Conservation (phyloP, 2,888 invertebrate species). For the Parnassius smintheus region DNA sequence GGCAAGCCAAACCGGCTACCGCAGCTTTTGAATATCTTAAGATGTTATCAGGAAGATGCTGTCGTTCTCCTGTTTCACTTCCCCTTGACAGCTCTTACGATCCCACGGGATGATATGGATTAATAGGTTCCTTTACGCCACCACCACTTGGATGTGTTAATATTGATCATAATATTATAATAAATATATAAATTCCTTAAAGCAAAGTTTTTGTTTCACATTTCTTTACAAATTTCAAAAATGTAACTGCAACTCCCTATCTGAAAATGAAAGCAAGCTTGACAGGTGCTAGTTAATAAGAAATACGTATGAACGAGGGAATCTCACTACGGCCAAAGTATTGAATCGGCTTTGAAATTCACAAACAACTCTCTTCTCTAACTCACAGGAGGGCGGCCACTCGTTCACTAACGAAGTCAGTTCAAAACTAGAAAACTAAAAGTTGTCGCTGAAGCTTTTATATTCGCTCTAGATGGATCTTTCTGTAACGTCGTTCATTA, state of each 20-base stretch:
- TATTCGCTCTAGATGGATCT: background rate
- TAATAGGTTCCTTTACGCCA: too few relatives aligned
- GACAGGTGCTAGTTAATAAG: slow-evolving; percentile 2
- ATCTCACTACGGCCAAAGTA: background rate
- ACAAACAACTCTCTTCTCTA: slow-evolving; percentile 7
- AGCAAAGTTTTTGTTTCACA: too few relatives aligned
- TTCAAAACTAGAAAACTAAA: slow-evolving; percentile 8
- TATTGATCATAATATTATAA: too few relatives aligned
- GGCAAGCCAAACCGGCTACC: too few relatives aligned
- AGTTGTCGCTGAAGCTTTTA: slow-evolving; percentile 13
- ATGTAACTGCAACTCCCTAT: background rate
- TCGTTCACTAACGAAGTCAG: slow-evolving; percentile 11
- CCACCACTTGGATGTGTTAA: too few relatives aligned
- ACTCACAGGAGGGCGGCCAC: slow-evolving; percentile 9
- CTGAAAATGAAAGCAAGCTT: slow-evolving; percentile 1
- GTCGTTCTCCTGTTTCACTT: too few relatives aligned
- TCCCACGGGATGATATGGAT: too few relatives aligned
- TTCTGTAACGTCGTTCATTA: background rate
- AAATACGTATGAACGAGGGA: background rate
- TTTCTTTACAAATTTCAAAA: too few relatives aligned
- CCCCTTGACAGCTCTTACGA: too few relatives aligned
- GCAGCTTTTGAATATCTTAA: too few relatives aligned
- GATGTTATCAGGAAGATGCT: too few relatives aligned
- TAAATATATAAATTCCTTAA: too few relatives aligned
- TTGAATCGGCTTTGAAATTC: slow-evolving; percentile 13